Conservation (phyloP, 2,888 invertebrate genomes). For the Protodeltote pygarga region DNA sequence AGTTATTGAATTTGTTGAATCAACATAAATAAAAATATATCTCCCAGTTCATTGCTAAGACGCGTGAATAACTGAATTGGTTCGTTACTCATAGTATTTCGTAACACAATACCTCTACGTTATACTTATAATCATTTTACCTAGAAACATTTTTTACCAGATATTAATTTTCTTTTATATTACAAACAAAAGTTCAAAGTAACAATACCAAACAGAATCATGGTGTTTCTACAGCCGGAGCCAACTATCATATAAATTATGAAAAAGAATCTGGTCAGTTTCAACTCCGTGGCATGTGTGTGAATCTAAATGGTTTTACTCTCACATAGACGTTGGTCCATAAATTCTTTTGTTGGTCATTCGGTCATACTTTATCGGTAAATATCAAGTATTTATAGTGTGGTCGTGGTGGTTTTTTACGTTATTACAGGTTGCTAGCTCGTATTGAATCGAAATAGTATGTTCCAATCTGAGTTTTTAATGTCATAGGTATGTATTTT, state of each 20-base stretch:
- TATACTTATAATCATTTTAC: conserved; percentile 38
- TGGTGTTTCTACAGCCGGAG: conserved; percentile 47
- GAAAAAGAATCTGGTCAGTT: conserved; percentile 74
- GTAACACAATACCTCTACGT: conserved; percentile 15
- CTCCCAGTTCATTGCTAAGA: conserved; percentile 21
- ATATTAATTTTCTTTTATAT: conserved; percentile 50
- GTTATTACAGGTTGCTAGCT: neutral
- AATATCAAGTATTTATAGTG: conserved; percentile 1
- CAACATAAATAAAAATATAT: conserved; percentile 33
- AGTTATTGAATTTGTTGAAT: conserved; percentile 32
- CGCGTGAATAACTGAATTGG: too few relatives aligned
- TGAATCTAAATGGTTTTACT: conserved; percentile 66
- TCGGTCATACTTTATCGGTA: conserved; percentile 31
- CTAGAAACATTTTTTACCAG: conserved; percentile 38
- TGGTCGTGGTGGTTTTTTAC: neutral
- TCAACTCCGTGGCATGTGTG: conserved; percentile 68
- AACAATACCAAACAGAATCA: conserved; percentile 56
- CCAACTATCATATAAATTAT: conserved; percentile 76
- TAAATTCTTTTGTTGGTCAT: conserved; percentile 41
- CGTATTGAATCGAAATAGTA: too few relatives aligned
- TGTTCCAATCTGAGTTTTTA: too few relatives aligned
- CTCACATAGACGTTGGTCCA: conserved; percentile 43
- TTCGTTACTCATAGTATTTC: conserved; percentile 38
- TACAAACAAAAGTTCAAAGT: conserved; percentile 59
- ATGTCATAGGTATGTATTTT: too few relatives aligned